Evolutionary conservation across 2,888 invertebrate species (phyloP), one percentile per base, ranked within the genome.

Genomic region (Dasypolia templi): DNA sequence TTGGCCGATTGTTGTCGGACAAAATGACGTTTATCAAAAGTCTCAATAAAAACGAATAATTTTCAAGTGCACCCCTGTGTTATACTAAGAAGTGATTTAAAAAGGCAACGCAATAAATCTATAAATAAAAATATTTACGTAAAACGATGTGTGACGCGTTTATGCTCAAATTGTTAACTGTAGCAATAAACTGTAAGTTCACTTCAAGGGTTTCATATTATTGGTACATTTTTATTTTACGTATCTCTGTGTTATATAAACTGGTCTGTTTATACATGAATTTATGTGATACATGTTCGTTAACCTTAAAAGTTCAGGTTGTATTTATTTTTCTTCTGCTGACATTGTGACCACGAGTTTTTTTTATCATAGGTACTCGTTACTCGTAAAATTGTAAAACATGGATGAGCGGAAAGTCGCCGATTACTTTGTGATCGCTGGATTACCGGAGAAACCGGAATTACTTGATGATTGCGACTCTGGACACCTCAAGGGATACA

Each of bases 351-450:
- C 81, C 82, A 86, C 84, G 79, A 75, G 80, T 88, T 70, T 77
- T 81, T 84, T 87, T 84, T 87, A 86, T 84, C 79, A 62, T 88
- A 91, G 91, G 89, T 89, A 85, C 76, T 87, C 77, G 70, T 82
- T 88, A 84, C 75, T 87, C 77, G 68, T 83, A 87, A 79, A 86
- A 83, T 79, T 84, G 72, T 86, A 86, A 86, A 95, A 85, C 86
- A 98, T 98, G 98, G 98, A 98, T 92, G 98, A 98, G 89, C 97
- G 98, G 91, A 97, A 98, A 94, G 98, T 99, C 82, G 99, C 99
- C 39, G 99, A 99, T 96, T 99, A 99, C 96, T 99, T 99, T 96
- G 99, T 99, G 86, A 98, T 99, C 80, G 99, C 99, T 91, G 99
- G 99, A 44, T 96, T 99, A 92, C 98, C 99, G 26, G 98, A 98